Conservation (phyloP, 2,888 invertebrate genomes). For the Stramonita haemastoma region DNA sequence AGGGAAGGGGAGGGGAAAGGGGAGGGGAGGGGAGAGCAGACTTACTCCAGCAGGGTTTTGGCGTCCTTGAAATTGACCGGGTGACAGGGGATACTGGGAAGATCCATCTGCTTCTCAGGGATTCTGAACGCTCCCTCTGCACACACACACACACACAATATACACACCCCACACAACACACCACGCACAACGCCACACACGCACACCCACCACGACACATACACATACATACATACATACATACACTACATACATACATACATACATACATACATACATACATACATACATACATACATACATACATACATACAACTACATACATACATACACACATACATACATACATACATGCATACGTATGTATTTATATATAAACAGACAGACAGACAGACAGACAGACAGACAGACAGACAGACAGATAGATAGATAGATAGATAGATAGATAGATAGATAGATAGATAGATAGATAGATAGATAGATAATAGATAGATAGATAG, state of each 20-base stretch:
- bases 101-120: constrained; percentile 48
- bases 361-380: no score
- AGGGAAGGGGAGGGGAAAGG: neutral
- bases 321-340: neutral
- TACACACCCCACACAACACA: no score
- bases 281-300: neutral
- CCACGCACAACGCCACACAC: no score
- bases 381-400: no score
- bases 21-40: no score
- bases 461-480: no score
- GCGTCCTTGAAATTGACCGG: constrained; percentile 58
- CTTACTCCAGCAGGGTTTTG: constrained; percentile 50
- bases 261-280: neutral
- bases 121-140: constrained; percentile 62
- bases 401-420: no score
- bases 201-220: no score
- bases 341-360: no score
- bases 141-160: neutral
- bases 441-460: no score
- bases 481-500: no score
- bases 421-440: no score
- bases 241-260: neutral
- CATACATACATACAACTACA: neutral
- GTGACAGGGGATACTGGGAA: constrained; percentile 67
- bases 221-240: neutral